Conservation (phyloP, 2,888 invertebrate genomes). For the Morinoia aosen region DNA sequence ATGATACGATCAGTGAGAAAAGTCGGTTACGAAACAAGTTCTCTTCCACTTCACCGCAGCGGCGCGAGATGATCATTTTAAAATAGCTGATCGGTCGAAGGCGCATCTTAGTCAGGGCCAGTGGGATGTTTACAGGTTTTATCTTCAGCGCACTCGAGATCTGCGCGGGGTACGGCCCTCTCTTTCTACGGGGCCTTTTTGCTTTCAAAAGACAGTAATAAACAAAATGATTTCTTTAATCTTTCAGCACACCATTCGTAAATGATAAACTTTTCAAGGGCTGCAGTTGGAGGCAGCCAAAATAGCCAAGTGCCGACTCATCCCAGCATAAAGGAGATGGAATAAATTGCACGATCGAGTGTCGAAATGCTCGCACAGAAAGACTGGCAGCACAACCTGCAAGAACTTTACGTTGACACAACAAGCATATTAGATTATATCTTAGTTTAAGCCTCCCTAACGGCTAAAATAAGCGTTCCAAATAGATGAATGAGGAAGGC, state of each 20-base stretch:
- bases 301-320: too few relatives aligned
- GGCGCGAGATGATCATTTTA: not conserved
- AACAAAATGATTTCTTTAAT: not conserved
- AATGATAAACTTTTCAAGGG: not conserved
- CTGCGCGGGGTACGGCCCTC: not conserved
- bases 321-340: not conserved
- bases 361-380: not conserved
- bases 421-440: not conserved
- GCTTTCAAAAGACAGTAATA: not conserved
- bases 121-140: not conserved
- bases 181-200: not conserved
- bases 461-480: too few relatives aligned
- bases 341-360: not conserved
- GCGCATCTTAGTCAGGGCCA: not conserved
- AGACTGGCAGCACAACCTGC: too few relatives aligned
- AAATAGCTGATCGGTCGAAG: not conserved
- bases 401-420: too few relatives aligned
- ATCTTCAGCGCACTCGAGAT: not conserved
- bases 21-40: not conserved
- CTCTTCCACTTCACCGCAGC: not conserved
- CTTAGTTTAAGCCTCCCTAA: too few relatives aligned
- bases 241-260: not conserved
- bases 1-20: not conserved
- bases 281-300: not conserved
- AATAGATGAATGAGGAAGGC: too few relatives aligned